These are phyloP conservation scores for Candidula unifasciata DNA, from an alignment of 2,888 invertebrate species.

Conservation along the genomic window DNA sequence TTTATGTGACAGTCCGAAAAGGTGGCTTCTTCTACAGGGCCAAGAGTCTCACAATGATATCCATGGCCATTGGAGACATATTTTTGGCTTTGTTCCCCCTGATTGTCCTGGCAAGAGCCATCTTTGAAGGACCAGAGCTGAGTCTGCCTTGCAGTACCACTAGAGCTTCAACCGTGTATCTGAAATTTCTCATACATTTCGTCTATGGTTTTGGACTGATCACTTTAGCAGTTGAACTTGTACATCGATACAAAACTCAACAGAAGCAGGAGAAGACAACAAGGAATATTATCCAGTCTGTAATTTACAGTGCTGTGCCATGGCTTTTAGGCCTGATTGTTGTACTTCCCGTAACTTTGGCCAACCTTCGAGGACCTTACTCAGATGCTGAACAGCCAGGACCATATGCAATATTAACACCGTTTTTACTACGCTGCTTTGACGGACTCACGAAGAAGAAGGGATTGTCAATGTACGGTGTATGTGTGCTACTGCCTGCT, in stretches of 20 bases:
- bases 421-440: neutral
- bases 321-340: conserved; percentile 27
- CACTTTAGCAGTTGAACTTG: neutral
- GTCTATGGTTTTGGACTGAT: conserved; percentile 20
- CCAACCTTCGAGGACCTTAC: too few relatives aligned
- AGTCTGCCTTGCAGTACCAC: neutral
- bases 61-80: conserved; percentile 20
- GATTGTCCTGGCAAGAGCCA: neutral
- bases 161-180: neutral
- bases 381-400: accelerated
- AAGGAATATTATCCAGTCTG: neutral
- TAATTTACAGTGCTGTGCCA: neutral
- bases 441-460: neutral
- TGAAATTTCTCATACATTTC: conserved; percentile 6
- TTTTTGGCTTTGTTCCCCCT: conserved; percentile 20
- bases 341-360: neutral
- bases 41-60: neutral
- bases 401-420: neutral
- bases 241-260: neutral
- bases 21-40: neutral
- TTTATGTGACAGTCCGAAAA: neutral
- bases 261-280: neutral
- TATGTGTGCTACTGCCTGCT: neutral
- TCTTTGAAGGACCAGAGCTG: neutral
- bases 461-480: neutral